These are phyloP conservation scores for Lordiphosa mommai DNA, from an alignment of 1,140 invertebrate genomes.

Conservation along the genomic window DNA sequence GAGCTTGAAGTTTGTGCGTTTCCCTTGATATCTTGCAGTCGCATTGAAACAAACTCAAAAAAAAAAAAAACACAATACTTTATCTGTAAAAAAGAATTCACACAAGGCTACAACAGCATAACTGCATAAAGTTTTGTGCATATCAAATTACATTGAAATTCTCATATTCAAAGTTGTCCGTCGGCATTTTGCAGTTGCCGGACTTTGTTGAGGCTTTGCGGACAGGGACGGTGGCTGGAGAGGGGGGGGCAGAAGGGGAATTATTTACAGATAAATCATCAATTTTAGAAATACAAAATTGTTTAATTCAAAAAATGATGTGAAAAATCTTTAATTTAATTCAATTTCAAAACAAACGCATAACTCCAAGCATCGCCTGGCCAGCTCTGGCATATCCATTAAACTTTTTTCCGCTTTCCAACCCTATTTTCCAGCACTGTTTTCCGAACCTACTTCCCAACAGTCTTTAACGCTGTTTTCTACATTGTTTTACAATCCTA, in stretches of 20 bases:
- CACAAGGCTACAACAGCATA: conserved; percentile 58
- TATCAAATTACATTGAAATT: conserved; percentile 66
- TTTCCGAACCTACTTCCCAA: too few species aligned
- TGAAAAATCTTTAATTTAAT: too few species aligned
- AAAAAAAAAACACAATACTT: conserved; percentile 8
- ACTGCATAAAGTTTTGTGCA: not conserved
- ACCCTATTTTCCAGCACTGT: too few species aligned
- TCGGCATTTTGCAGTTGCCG: conserved; percentile 13
- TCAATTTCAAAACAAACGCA: too few species aligned
- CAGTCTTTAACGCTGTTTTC: too few species aligned
- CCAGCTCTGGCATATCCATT: too few species aligned
- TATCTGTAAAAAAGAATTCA: conserved; percentile 46
- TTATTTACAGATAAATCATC: too few species aligned
- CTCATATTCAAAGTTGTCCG: conserved; percentile 50
- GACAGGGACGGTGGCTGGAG: not conserved
- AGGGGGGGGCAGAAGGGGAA: conserved; percentile 4
- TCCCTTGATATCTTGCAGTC: conserved; percentile 30
- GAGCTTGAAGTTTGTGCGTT: conserved; percentile 5
- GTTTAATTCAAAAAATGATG: not conserved
- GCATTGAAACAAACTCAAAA: conserved; percentile 24
- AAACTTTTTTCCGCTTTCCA: too few species aligned
- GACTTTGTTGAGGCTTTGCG: not conserved
- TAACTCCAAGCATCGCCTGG: too few species aligned
- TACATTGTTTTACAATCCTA: too few species aligned
- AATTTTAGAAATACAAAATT: not conserved